Evolutionary conservation across 2,888 invertebrate species (phyloP).

Genomic region (Diploptera punctata): DNA sequence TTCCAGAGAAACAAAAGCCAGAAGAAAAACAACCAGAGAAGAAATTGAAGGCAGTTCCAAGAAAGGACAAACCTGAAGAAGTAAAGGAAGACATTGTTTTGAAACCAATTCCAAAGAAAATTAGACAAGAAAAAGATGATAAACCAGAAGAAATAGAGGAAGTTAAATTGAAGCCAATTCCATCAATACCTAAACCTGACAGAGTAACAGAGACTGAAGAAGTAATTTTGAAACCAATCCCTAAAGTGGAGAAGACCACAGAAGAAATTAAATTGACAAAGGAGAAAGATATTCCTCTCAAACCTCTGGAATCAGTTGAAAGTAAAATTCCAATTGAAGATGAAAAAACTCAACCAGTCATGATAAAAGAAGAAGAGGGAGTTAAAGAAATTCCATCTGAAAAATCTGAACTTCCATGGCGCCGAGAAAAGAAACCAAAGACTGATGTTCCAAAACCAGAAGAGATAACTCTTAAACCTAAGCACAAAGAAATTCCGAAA

Average conservation of each 20-base stretch:
- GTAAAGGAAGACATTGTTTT: slow-evolving; percentile 29
- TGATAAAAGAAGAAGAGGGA: slow-evolving; percentile 5
- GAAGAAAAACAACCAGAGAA: slow-evolving; percentile 48
- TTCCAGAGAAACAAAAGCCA: slow-evolving; percentile 49
- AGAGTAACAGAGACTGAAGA: slow-evolving; percentile 42
- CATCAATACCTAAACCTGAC: slow-evolving; percentile 49
- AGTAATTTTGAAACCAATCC: slow-evolving; percentile 47
- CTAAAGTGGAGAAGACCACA: slow-evolving; percentile 49
- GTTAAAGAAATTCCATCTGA: slow-evolving; percentile 41
- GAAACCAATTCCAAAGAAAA: slow-evolving; percentile 46
- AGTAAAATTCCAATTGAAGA: neutral
- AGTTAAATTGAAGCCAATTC: slow-evolving; percentile 51
- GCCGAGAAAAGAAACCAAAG: slow-evolving; percentile 45
- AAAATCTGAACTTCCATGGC: slow-evolving; percentile 46
- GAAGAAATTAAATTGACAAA: no score
- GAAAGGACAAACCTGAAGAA: slow-evolving; percentile 44
- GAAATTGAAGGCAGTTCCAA: slow-evolving; percentile 41
- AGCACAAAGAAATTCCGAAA: slow-evolving; percentile 45
- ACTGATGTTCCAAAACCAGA: neutral
- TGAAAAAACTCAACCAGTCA: neutral
- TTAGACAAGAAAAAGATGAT: slow-evolving; percentile 15
- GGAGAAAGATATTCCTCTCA: no score
- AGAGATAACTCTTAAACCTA: slow-evolving; percentile 33
- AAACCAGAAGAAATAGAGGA: slow-evolving; percentile 52
- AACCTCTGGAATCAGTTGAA: no score